Evolutionary conservation across 2,797 vertebrate species (phyloP).

Genomic region (Amblyopsis hoosieri): DNA sequence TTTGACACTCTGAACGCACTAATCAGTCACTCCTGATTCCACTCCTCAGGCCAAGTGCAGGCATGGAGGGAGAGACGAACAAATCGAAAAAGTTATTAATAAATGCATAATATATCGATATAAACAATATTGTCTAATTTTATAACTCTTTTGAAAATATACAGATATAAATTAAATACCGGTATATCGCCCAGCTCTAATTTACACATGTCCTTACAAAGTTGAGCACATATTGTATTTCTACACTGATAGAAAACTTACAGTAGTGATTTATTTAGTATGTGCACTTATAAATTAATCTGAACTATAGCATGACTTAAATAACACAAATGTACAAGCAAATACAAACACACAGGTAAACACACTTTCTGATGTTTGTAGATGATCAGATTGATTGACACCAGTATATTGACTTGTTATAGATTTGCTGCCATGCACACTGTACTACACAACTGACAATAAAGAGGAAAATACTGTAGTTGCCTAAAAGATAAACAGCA

Average conservation of each 20-base stretch:
- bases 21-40: too few relatives aligned
- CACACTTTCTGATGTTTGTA: constrained; percentile 34
- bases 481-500: constrained; percentile 48
- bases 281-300: constrained; percentile 54
- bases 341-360: constrained; percentile 42
- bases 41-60: too few relatives aligned
- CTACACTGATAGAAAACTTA: constrained; percentile 47
- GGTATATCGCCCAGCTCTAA: too few relatives aligned
- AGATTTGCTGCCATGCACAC: constrained; percentile 57
- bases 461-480: constrained; percentile 6
- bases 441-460: constrained; percentile 6
- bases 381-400: constrained; percentile 29
- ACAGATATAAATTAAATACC: too few relatives aligned
- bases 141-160: too few relatives aligned
- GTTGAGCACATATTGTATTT: constrained; percentile 11
- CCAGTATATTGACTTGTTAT: constrained; percentile 23
- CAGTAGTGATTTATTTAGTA: constrained; percentile 65
- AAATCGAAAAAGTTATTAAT: too few relatives aligned
- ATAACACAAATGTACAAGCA: constrained; percentile 37
- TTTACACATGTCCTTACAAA: too few relatives aligned
- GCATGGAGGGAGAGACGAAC: too few relatives aligned
- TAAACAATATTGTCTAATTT: too few relatives aligned
- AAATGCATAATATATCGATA: too few relatives aligned
- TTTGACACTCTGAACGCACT: too few relatives aligned
- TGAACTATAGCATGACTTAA: constrained; percentile 35